Percentiles rank a stretch among this genome's conserved stretches.
phyloP scores from a whole-genome alignment of 37 sponge, comb jelly and placozoan genomes.

The Oopsacas minuta region DNA sequence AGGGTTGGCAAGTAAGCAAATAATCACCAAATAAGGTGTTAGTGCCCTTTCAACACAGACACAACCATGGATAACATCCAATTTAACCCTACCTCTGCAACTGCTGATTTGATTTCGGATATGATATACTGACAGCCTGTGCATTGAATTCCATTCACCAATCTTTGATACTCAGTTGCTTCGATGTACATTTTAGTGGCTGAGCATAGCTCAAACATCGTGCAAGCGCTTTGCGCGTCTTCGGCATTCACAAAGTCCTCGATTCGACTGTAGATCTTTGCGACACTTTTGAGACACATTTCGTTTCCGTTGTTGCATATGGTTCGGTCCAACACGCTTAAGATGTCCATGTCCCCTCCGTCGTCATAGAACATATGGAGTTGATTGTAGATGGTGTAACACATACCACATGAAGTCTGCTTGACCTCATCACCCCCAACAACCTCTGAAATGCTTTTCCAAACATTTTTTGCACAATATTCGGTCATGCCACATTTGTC shows the following conservation, averaged over 20 bases:
- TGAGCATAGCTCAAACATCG: not conserved
- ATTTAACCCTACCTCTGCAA: not conserved
- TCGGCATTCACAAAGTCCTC: not conserved
- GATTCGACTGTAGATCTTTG: not conserved
- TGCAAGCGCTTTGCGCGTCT: not conserved
- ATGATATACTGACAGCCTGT: not conserved
- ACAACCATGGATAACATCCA: no score
- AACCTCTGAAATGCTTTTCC: not conserved
- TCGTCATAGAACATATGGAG: not conserved
- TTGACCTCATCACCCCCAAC: not conserved
- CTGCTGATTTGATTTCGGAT: not conserved
- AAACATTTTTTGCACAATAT: not conserved
- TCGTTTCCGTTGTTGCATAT: not conserved
- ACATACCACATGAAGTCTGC: not conserved
- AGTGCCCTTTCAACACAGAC: no score
- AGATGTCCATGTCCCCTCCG: not conserved
- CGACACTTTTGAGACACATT: not conserved
- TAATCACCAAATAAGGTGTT: no score
- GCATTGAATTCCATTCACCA: not conserved
- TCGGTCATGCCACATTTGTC: not conserved
- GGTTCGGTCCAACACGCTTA: not conserved
- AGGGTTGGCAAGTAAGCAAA: no score
- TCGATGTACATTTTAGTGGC: constrained; percentile 3
- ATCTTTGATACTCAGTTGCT: not conserved
- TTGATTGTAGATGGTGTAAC: not conserved